phyloP scores from a whole-genome alignment of 92 coral and sea anemone species.

The Zoanthus sociatus region DNA sequence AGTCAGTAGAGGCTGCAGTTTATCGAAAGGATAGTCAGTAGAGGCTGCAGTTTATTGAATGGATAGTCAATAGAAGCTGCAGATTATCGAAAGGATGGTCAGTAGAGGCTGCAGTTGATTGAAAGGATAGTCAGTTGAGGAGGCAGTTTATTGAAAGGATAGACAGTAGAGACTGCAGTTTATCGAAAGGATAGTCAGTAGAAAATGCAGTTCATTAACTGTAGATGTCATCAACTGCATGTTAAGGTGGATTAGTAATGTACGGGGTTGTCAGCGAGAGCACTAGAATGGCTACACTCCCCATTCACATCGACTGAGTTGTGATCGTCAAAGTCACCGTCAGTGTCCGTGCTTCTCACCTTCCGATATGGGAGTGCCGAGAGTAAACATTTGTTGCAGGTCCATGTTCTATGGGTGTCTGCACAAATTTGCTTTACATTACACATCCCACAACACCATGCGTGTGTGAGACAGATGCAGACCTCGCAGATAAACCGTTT shows the following conservation, averaged over 20 bases:
- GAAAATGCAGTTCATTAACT: conserved; percentile 22
- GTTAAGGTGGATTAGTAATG: conserved; percentile 45
- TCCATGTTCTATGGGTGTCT: conserved; percentile 7
- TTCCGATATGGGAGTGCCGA: conserved; percentile 30
- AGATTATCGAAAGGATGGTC: conserved; percentile 33
- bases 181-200: conserved; percentile 33
- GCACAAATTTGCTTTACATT: neutral
- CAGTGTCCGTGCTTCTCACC: conserved; percentile 20
- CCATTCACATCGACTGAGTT: neutral
- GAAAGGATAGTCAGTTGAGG: conserved; percentile 24
- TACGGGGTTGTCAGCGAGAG: conserved; percentile 11
- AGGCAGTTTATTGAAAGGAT: conserved; percentile 14
- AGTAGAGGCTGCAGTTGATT: conserved; percentile 7
- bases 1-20: too few species aligned
- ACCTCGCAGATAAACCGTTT: conserved; percentile 32
- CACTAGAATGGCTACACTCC: conserved; percentile 9
- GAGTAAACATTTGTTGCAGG: conserved; percentile 33
- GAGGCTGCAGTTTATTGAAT: too few species aligned
- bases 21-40: too few species aligned
- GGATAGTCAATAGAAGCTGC: too few species aligned
- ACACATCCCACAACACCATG: conserved; percentile 2
- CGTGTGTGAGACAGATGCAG: conserved; percentile 1
- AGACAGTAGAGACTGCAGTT: conserved; percentile 22
- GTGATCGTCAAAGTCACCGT: conserved; percentile 6
- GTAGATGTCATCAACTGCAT: conserved; percentile 40